These are phyloP conservation scores for Amphiprion ocellaris DNA, from an alignment of 2,113 vertebrate genomes.

Conservation along the genomic window DNA sequence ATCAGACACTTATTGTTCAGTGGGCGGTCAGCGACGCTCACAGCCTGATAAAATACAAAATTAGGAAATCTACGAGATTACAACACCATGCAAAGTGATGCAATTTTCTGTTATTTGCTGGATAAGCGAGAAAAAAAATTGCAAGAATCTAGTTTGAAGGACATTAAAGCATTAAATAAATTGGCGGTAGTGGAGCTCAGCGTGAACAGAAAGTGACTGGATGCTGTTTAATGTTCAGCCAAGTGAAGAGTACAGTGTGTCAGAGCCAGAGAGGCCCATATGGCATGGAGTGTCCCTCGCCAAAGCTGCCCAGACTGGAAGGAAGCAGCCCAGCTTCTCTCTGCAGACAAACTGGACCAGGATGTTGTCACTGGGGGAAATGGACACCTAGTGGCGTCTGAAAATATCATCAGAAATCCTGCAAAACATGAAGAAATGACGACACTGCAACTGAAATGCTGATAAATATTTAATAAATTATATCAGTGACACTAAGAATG, in stretches of 20 bases:
- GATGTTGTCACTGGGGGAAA: background rate
- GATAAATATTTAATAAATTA: too few species aligned
- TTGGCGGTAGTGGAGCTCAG: background rate
- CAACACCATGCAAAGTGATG: background rate
- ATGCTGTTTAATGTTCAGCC: slow-evolving; percentile 52
- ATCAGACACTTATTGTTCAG: too few species aligned
- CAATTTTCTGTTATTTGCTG: background rate
- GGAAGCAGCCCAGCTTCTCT: slow-evolving; percentile 13
- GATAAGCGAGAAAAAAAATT: background rate
- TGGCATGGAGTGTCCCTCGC: slow-evolving; percentile 19
- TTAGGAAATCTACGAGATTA: background rate
- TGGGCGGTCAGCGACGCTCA: background rate
- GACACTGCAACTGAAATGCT: too few species aligned
- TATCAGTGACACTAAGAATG: too few species aligned
- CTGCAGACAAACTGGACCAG: slow-evolving; percentile 7
- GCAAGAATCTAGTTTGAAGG: background rate
- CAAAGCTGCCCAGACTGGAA: slow-evolving; percentile 40
- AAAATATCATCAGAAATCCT: too few species aligned
- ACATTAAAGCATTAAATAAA: background rate
- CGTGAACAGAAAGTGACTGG: slow-evolving; percentile 16
- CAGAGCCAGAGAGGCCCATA: slow-evolving; percentile 48
- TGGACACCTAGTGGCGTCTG: background rate
- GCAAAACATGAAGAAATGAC: too few species aligned
- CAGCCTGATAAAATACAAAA: background rate
- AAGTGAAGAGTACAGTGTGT: slow-evolving; percentile 37